Conservation (phyloP, 1,140 invertebrate genomes). For the Nephotettix cincticeps region DNA sequence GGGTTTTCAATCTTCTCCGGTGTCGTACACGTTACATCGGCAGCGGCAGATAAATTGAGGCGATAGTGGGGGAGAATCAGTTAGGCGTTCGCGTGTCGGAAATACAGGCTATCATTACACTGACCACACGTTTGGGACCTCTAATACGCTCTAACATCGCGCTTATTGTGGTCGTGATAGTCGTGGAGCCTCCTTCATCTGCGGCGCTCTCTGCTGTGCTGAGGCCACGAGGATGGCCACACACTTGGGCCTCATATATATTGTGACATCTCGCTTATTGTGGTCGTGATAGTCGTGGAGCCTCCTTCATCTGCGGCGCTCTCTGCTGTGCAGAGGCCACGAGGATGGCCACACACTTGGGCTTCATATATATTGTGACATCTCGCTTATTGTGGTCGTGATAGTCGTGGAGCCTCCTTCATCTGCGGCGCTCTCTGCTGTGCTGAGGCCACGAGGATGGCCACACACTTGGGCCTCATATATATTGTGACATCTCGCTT, state of each 20-base stretch:
- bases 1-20: neutral
- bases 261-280: no score
- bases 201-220: no score
- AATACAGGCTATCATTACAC: neutral
- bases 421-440: neutral
- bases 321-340: no score
- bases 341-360: no score
- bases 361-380: no score
- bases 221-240: no score
- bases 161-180: constrained; percentile 6
- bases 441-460: no score
- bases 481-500: no score
- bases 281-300: no score
- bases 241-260: no score
- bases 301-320: no score
- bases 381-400: neutral
- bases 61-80: constrained; percentile 8
- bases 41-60: constrained; percentile 1
- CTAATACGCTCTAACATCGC: constrained; percentile 1
- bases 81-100: constrained; percentile 3
- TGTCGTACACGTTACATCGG: neutral
- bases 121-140: constrained; percentile 7
- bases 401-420: neutral
- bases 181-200: neutral
- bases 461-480: no score